A percentile compares a stretch with the other conserved stretches of the same genome.
Evolutionary conservation across 2,797 vertebrate genomes (phyloP).

Genomic region (Adrianichthys oophorus): DNA sequence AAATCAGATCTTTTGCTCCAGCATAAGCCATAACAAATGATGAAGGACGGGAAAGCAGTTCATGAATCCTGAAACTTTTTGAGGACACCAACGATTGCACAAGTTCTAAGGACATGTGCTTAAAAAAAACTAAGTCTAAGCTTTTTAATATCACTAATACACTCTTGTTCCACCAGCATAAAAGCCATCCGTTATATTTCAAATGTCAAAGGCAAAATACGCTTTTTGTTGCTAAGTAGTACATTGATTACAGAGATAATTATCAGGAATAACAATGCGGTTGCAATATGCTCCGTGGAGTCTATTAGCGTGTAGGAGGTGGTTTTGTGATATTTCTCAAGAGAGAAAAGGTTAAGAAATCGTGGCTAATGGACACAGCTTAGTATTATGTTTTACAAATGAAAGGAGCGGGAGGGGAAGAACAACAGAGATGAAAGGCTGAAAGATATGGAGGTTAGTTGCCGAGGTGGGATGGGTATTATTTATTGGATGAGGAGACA

Average conservation of each 20-base stretch:
- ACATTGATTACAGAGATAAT: constrained; percentile 4
- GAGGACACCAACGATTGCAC: no score
- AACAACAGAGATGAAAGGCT: constrained; percentile 5
- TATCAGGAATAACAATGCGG: constrained; percentile 10
- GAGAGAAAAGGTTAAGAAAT: constrained; percentile 17
- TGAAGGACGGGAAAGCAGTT: no score
- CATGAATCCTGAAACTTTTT: no score
- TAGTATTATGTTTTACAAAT: constrained; percentile 20
- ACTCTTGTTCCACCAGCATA: no score
- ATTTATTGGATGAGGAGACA: constrained; percentile 46
- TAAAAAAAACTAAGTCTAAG: no score
- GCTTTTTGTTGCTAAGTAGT: constrained; percentile 6
- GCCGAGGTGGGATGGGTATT: constrained; percentile 46
- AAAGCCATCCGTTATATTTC: not conserved
- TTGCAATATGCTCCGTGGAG: not conserved
- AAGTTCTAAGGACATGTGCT: no score
- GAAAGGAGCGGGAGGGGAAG: constrained; percentile 11
- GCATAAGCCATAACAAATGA: no score
- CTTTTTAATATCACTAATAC: no score
- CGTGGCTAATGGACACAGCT: constrained; percentile 26
- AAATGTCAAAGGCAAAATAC: not conserved
- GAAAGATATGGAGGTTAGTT: constrained; percentile 8
- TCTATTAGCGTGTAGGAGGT: constrained; percentile 4
- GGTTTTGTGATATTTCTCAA: constrained; percentile 19
- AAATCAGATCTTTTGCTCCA: no score